Base-by-base conservation (phyloP, 1,140 invertebrate genomes). In the Gonioctena quinquepunctata region DNA sequence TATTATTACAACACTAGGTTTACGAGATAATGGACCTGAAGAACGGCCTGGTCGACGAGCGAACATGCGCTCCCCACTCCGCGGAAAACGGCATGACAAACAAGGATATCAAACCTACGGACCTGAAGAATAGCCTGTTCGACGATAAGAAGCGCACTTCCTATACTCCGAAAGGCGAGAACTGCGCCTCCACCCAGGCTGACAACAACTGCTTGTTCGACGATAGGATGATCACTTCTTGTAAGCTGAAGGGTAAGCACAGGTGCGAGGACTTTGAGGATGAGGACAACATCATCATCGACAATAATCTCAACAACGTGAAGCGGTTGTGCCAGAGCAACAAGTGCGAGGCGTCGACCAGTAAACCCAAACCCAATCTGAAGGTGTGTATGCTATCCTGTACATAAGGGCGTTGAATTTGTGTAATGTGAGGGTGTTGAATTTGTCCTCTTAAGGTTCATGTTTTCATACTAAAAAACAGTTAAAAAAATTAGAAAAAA, bases 131-230 rank as follows among this genome's bases (percentile, higher is more conserved):
- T 1, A 18, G 52, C 52, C 13, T 83, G 33, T 73, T 92, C 27
- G 90, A 92, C 77, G 91, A 92, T 73, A 85, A 90, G 63, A 88
- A 92, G 85, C 87, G 89, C 69, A 90, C 89, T 3, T 85, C 86
- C 1, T 93, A 91, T 82, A 88, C 89, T 63, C 86, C 90, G 71
- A 90, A 89, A 33, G 91, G 91, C 0, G 93, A 93, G 66, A 81
- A 83, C 71, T 77, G 81, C n/a, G n/a, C n/a, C n/a, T n/a, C n/a
- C 33, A 42, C 7, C 1, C n/a, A 54, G 1, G 3, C 18, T 21
- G 18, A 21, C 52, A 23, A 22, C 0, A 54, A 21, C 1, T 54
- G 52, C 52, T n/a, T 83, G 33, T 73, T 92, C 27, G 90, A 92
- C 77, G 91, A 92, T 73, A 85, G 91, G 63, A 88, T 92, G 85